Conservation (phyloP, 1,140 invertebrate genomes). For the Drosophila teissieri region DNA sequence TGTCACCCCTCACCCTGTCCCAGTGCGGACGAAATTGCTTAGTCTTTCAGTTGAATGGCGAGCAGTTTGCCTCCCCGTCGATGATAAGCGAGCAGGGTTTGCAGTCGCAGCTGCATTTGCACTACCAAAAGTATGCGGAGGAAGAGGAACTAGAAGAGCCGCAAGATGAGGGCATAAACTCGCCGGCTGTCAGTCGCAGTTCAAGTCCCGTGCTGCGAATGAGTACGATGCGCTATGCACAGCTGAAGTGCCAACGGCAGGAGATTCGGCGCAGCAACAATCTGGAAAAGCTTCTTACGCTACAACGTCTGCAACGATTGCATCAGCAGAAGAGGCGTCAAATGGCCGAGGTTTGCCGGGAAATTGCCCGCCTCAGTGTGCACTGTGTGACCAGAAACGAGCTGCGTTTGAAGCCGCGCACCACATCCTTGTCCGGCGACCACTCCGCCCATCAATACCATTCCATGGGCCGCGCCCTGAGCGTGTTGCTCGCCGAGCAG, state of each 20-base stretch:
- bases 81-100: conserved; percentile 59
- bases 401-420: conserved; percentile 60
- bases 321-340: conserved; percentile 84
- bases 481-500: conserved; percentile 69
- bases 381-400: conserved; percentile 75
- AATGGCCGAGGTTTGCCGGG: conserved; percentile 79
- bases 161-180: conserved; percentile 56
- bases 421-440: conserved; percentile 59
- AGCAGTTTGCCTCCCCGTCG: conserved; percentile 91
- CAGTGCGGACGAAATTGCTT: conserved; percentile 92
- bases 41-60: conserved; percentile 94
- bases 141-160: conserved; percentile 39
- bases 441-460: conserved; percentile 59
- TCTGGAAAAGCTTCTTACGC: conserved; percentile 87
- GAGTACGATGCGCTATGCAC: conserved; percentile 67
- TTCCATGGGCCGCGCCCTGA: conserved; percentile 81
- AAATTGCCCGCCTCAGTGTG: conserved; percentile 73
- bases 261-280: conserved; percentile 91
- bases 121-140: conserved; percentile 64
- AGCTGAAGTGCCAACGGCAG: conserved; percentile 80
- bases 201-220: conserved; percentile 56
- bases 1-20: conserved; percentile 79
- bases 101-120: conserved; percentile 62
- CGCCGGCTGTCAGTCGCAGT: conserved; percentile 61
- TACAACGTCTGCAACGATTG: conserved; percentile 70